phyloP scores from a whole-genome alignment of 2,113 vertebrate genomes.

The Hemichromis elongatus region DNA sequence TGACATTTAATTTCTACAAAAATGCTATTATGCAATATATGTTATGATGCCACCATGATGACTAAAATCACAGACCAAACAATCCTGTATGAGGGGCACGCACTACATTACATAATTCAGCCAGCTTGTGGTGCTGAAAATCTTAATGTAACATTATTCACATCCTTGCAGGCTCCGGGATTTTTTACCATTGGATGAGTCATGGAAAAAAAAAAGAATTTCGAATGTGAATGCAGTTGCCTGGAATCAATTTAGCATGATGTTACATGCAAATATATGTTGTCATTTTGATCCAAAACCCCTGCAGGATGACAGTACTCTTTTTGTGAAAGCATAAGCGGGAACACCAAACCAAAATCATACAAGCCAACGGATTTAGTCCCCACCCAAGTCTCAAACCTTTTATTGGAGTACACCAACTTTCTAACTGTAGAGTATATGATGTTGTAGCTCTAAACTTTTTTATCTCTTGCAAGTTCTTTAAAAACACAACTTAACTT shows the following conservation, averaged over 20 bases:
- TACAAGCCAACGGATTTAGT: neutral
- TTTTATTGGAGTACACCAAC: neutral
- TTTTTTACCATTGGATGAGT: conserved; percentile 26
- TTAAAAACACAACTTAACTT: neutral
- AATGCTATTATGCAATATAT: neutral
- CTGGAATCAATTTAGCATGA: conserved; percentile 22
- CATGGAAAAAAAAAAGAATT: conserved; percentile 21
- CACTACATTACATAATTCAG: neutral
- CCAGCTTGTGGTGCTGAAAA: conserved; percentile 10
- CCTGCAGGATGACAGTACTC: neutral
- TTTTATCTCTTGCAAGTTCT: neutral
- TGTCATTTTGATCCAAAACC: conserved; percentile 18
- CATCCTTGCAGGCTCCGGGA: conserved; percentile 20
- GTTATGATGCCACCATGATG: neutral
- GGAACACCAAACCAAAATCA: neutral
- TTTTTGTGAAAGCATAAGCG: neutral
- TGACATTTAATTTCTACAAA: neutral
- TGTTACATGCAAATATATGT: conserved; percentile 3
- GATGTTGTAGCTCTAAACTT: neutral
- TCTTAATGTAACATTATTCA: conserved; percentile 31
- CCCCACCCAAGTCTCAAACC: neutral
- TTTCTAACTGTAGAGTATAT: neutral
- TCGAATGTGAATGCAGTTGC: conserved; percentile 6
- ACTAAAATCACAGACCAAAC: neutral
- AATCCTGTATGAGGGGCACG: neutral